Percentiles rank a stretch among this genome's conserved stretches.
These are phyloP conservation scores for Paralinhomoeus sp. DNA, from an alignment of 2,888 invertebrate genomes.

Conservation along the genomic window DNA sequence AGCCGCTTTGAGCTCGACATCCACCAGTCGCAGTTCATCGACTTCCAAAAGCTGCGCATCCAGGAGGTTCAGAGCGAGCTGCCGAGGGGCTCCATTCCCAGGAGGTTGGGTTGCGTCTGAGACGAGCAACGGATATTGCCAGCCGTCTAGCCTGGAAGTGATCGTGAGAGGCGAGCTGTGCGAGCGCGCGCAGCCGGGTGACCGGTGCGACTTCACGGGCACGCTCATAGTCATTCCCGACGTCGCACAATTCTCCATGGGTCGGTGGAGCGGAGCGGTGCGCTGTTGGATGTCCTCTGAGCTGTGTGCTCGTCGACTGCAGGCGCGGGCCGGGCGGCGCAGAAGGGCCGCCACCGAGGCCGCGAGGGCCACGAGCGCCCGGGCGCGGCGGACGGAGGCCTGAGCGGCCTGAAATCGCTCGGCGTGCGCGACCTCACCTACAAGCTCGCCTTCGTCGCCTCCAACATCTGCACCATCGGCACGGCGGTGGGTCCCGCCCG, in stretches of 20 bases:
- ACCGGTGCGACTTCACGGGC: constrained; percentile 71
- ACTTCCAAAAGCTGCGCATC: constrained; percentile 90
- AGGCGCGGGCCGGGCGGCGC: constrained; percentile 51
- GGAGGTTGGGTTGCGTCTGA: constrained; percentile 36
- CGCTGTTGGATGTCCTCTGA: background rate
- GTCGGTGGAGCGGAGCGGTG: constrained; percentile 28
- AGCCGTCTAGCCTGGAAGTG: constrained; percentile 48
- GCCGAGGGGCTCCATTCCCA: constrained; percentile 81
- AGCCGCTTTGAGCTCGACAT: constrained; percentile 68
- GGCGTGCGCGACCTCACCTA: constrained; percentile 65
- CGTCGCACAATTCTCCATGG: constrained; percentile 61
- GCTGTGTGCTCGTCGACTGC: background rate
- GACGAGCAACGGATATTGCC: background rate
- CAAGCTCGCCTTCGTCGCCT: constrained; percentile 75
- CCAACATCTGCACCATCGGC: constrained; percentile 64
- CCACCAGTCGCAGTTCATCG: constrained; percentile 78
- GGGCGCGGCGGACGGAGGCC: constrained; percentile 48
- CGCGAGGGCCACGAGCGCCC: constrained; percentile 32
- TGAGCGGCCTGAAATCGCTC: constrained; percentile 59
- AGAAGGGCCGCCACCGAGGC: constrained; percentile 45
- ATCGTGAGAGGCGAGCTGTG: constrained; percentile 82
- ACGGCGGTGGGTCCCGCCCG: constrained; percentile 42
- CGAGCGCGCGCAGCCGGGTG: constrained; percentile 73
- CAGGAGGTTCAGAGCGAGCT: constrained; percentile 93
- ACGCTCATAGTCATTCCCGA: constrained; percentile 92